These are phyloP conservation scores for Aulostomus chinensis DNA, from an alignment of 2,797 vertebrate genomes.

Conservation along the genomic window DNA sequence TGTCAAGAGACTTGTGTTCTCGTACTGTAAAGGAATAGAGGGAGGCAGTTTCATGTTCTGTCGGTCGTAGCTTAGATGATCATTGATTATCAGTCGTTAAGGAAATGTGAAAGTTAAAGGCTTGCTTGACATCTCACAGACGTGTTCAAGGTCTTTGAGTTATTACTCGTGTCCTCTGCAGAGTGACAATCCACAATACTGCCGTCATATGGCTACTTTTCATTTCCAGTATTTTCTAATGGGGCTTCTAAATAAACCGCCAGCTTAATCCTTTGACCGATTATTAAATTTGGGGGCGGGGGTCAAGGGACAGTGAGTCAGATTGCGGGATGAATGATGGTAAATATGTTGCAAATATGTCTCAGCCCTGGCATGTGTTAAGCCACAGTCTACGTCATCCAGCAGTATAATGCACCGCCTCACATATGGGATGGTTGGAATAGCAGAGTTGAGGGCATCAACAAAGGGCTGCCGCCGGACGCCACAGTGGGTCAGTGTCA, in stretches of 20 bases:
- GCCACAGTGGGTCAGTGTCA: conserved; percentile 27
- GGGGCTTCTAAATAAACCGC: conserved; percentile 36
- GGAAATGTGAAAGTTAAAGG: not conserved
- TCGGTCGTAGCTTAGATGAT: not conserved
- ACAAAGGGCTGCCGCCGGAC: conserved; percentile 23
- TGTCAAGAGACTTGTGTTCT: conserved; percentile 1
- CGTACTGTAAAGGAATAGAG: not conserved
- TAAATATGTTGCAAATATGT: conserved; percentile 27
- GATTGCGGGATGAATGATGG: conserved; percentile 20
- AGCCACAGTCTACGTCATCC: conserved; percentile 4
- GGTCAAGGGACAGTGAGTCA: conserved; percentile 27
- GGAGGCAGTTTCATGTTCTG: conserved; percentile 1
- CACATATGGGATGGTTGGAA: conserved; percentile 7
- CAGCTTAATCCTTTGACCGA: conserved; percentile 39
- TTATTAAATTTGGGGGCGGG: conserved; percentile 40
- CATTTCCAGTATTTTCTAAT: conserved; percentile 32
- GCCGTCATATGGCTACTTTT: conserved; percentile 2
- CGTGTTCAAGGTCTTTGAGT: conserved; percentile 18
- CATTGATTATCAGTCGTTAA: not conserved
- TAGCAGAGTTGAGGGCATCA: conserved; percentile 9
- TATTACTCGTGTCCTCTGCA: conserved; percentile 21
- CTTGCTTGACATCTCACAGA: not conserved
- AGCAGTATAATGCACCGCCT: not conserved
- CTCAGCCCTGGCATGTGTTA: not conserved
- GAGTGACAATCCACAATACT: conserved; percentile 9